Evolutionary conservation across 2,113 vertebrate species (phyloP), one percentile per base, ranked within the genome.

Genomic region (Amazona guildingii): DNA sequence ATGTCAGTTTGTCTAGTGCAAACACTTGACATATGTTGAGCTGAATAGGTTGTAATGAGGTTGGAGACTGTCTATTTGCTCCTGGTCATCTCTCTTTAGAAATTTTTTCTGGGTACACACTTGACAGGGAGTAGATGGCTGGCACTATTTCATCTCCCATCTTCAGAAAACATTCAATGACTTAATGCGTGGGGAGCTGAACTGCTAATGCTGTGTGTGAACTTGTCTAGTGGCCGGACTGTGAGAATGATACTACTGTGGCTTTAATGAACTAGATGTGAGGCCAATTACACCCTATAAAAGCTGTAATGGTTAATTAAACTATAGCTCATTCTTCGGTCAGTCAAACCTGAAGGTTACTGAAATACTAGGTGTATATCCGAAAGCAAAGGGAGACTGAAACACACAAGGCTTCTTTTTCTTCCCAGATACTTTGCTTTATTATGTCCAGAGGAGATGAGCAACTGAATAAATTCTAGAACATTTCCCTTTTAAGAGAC

Each of bases 251-350:
- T 92, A 93, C 86, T 90, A 21, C 43, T 73, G 59, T 96, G 86
- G 10, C 72, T 90, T 84, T 92, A 94, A 93, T 94, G 94, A 93
- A 82, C 69, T 93, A 64, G 77, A 59, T 85, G 61, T 92, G 87
- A 91, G 81, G 84, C 74, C 43, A 95, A 55, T 93, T 92, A 73
- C 11, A 48, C 41, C 63, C 80, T 91, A 66, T 91, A 86, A 94
- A 95, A 92, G 74, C 48, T 55, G 76, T 69, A 85, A 73, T 90
- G 68, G 85, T 94, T 96, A 94, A 96, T 96, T 97, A 96, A 96
- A 90, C 88, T 82, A 11, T 29, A 78, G 62, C 41, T 74, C 21
- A 43, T 88, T 55, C 59, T 75, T 70, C 49, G 76, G 46, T 86
- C 14, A 4, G 88, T 88, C 25, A 74, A 41, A 79, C 52, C 82